These are phyloP conservation scores for Chondrosia reniformis DNA, from an alignment of 37 sponge, comb jelly and placozoan genomes.

Conservation along the genomic window DNA sequence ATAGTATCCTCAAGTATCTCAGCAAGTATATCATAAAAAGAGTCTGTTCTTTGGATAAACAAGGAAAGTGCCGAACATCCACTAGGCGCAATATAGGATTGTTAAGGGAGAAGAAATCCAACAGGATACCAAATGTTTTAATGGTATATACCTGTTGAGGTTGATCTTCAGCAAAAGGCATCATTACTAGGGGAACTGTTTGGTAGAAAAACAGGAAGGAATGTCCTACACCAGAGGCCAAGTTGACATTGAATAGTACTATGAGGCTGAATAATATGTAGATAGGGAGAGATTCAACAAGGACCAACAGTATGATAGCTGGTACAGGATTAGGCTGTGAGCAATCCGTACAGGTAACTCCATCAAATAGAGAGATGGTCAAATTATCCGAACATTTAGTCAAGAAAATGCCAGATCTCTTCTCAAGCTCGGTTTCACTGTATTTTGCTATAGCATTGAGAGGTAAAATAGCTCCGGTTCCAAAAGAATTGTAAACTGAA, in stretches of 20 bases:
- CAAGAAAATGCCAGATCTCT: too few relatives aligned
- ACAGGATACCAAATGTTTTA: background rate
- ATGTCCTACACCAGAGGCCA: background rate
- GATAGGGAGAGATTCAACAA: background rate
- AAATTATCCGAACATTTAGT: background rate
- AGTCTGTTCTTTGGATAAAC: background rate
- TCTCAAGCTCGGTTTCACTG: too few relatives aligned
- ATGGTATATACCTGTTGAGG: too few relatives aligned
- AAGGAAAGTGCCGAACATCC: background rate
- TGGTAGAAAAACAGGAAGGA: background rate
- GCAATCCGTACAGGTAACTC: background rate
- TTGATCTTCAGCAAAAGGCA: background rate
- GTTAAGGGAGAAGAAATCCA: background rate
- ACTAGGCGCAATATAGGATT: background rate
- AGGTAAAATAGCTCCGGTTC: too few relatives aligned
- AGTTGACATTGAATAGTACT: background rate
- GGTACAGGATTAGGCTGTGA: background rate
- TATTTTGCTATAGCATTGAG: too few relatives aligned
- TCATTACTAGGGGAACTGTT: background rate
- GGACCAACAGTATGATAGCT: background rate
- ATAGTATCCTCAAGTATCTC: background rate
- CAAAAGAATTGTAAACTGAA: too few relatives aligned
- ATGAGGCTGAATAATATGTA: background rate
- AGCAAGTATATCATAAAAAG: background rate
- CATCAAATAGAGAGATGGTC: background rate